A percentile compares a stretch with the other conserved stretches of the same genome.
phyloP scores from a whole-genome alignment of 2,797 vertebrate genomes.

The Paratrypauchen microcephalus region DNA sequence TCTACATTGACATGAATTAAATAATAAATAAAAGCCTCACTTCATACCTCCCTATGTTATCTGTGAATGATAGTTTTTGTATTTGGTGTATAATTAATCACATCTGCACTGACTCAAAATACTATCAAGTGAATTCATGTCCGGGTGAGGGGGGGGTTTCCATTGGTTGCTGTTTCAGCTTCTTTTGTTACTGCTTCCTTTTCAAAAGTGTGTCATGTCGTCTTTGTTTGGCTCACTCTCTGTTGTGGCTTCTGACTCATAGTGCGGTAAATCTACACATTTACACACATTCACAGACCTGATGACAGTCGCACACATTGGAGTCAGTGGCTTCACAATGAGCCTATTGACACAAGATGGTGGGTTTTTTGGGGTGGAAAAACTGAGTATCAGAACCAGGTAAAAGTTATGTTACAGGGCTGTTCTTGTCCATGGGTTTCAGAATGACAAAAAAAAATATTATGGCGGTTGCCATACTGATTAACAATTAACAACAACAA shows the following conservation, averaged over 20 bases:
- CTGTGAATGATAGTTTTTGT: not conserved
- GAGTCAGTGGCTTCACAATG: slow-evolving; percentile 30
- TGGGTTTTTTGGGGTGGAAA: not conserved
- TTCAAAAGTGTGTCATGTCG: slow-evolving; percentile 76
- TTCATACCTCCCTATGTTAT: not conserved
- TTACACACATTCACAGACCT: slow-evolving; percentile 38
- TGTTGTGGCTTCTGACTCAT: slow-evolving; percentile 77
- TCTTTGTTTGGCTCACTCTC: slow-evolving; percentile 64
- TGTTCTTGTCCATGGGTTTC: not conserved
- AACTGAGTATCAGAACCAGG: slow-evolving; percentile 20
- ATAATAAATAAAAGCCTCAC: too few relatives aligned
- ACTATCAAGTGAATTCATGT: slow-evolving; percentile 44
- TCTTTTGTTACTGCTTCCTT: slow-evolving; percentile 72
- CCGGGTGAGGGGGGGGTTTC: slow-evolving; percentile 63
- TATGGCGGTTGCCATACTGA: too few relatives aligned
- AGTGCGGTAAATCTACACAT: slow-evolving; percentile 72
- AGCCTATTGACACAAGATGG: not conserved
- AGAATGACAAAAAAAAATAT: too few relatives aligned
- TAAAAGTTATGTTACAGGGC: not conserved
- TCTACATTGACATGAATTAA: not conserved
- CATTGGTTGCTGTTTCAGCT: slow-evolving; percentile 49
- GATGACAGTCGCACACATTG: slow-evolving; percentile 35
- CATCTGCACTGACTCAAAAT: not conserved
- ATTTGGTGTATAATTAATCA: not conserved
- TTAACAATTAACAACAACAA: too few relatives aligned